These are phyloP conservation scores for Amazona vittata DNA, from an alignment of 2,113 vertebrate species.

Conservation along the genomic window DNA sequence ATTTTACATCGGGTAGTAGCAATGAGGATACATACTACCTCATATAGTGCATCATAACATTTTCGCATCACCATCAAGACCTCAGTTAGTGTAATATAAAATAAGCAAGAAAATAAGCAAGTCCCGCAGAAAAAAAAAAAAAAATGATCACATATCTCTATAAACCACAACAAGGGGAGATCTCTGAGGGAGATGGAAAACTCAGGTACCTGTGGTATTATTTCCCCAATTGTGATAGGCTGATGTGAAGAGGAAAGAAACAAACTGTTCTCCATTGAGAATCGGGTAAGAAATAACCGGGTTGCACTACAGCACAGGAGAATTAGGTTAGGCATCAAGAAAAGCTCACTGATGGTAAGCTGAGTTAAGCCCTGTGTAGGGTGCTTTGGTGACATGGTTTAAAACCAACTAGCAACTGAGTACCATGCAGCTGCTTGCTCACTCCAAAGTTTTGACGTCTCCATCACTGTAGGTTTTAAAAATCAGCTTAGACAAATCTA, in stretches of 20 bases:
- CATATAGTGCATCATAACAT: background rate
- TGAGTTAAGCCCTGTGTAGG: background rate
- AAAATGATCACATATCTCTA: background rate
- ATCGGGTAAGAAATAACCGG: background rate
- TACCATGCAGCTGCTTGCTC: background rate
- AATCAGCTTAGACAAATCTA: background rate
- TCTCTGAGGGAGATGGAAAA: background rate
- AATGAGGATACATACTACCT: background rate
- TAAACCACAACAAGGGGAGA: background rate
- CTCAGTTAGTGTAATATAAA: background rate
- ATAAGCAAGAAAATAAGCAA: background rate
- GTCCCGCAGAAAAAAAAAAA: background rate
- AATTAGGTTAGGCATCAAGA: background rate
- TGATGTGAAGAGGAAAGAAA: background rate
- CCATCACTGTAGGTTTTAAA: background rate
- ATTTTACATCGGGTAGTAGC: background rate
- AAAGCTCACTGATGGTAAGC: background rate
- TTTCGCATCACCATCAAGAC: background rate
- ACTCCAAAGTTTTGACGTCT: background rate
- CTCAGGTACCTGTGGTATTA: background rate
- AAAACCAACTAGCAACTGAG: background rate
- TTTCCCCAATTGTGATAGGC: background rate
- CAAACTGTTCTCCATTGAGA: background rate
- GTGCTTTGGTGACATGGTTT: background rate
- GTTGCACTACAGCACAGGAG: background rate